Evolutionary conservation across 2,797 vertebrate species (phyloP).

Genomic region (Darevskia mixta): DNA sequence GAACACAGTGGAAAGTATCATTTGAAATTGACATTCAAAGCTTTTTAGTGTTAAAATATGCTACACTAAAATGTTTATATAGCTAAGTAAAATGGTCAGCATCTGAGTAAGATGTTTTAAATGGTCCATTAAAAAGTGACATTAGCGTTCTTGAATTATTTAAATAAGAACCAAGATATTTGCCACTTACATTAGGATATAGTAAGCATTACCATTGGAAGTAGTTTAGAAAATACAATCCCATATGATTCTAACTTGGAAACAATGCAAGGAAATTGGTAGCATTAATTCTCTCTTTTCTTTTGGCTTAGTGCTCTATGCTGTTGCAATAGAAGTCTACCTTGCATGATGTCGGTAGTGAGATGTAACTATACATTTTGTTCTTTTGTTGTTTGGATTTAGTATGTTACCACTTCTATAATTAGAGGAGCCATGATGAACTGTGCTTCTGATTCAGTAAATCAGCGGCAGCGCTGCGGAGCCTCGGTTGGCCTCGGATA

Average conservation of each 20-base stretch:
- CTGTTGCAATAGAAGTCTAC: constrained; percentile 2
- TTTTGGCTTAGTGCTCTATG: constrained; percentile 32
- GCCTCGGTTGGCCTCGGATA: too few relatives aligned
- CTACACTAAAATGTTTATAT: constrained; percentile 78
- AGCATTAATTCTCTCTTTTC: constrained; percentile 32
- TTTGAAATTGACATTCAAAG: constrained; percentile 80
- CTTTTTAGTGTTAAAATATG: constrained; percentile 76
- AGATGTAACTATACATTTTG: constrained; percentile 52
- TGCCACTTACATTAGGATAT: constrained; percentile 26
- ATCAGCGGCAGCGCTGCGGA: too few relatives aligned
- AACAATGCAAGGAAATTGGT: not conserved
- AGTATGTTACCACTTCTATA: constrained; percentile 56
- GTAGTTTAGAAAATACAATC: constrained; percentile 45
- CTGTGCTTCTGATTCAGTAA: constrained; percentile 37
- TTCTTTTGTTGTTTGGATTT: constrained; percentile 28
- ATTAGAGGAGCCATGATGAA: constrained; percentile 64
- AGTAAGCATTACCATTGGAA: constrained; percentile 54
- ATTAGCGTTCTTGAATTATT: constrained; percentile 75
- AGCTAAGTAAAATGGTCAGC: constrained; percentile 76
- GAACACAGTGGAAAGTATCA: constrained; percentile 75
- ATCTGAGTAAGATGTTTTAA: constrained; percentile 76
- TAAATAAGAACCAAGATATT: constrained; percentile 69
- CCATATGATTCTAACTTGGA: not conserved
- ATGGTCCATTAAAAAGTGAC: constrained; percentile 70
- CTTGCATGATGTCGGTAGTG: not conserved